These are phyloP conservation scores for Quiscalus mexicanus DNA, from an alignment of 2,113 vertebrate species.

Conservation along the genomic window DNA sequence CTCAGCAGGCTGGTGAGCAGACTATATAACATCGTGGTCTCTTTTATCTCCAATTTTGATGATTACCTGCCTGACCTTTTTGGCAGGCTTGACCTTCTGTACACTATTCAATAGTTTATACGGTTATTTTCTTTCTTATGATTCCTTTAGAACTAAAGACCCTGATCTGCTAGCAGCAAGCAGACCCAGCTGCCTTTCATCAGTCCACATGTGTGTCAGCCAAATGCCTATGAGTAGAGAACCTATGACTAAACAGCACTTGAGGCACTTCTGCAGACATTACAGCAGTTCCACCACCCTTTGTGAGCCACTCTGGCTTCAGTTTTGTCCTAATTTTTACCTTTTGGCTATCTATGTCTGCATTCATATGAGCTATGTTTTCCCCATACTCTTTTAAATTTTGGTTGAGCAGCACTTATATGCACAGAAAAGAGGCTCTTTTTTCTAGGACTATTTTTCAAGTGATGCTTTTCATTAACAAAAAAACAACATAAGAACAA, in stretches of 20 bases:
- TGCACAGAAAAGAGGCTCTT: neutral
- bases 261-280: neutral
- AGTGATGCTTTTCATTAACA: neutral
- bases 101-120: neutral
- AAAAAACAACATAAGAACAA: neutral
- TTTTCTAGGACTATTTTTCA: neutral
- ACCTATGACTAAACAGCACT: neutral
- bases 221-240: neutral
- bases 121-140: neutral
- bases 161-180: neutral
- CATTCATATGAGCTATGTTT: neutral
- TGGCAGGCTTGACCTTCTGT: neutral
- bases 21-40: neutral
- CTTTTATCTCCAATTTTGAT: conserved; percentile 27
- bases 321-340: neutral
- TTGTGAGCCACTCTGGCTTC: neutral
- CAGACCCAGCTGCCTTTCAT: conserved; percentile 1
- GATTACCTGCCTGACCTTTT: conserved; percentile 6
- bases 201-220: neutral
- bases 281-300: neutral
- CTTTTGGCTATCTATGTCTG: neutral
- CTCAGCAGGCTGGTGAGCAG: neutral
- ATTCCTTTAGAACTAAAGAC: neutral
- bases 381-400: neutral
- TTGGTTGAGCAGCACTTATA: neutral